phyloP scores from a whole-genome alignment of 2,888 invertebrate species.

The Drosophila yooni region DNA sequence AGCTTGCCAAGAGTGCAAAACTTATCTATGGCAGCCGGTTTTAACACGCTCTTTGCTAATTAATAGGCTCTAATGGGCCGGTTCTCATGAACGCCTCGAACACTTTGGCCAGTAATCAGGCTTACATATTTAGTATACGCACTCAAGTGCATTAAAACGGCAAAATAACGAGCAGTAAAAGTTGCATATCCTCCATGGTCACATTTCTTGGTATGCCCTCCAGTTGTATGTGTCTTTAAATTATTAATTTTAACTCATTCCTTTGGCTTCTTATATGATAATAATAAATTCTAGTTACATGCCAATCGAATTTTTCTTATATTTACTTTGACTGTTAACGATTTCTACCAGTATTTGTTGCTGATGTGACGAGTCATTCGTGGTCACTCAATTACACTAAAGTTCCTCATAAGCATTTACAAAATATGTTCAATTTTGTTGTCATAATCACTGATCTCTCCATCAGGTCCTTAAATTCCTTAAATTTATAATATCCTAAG shows the following conservation, averaged over 20 bases:
- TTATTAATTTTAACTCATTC: background rate
- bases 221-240: background rate
- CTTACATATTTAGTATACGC: conserved; percentile 37
- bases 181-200: conserved; percentile 1
- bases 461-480: background rate
- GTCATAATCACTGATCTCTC: background rate
- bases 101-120: conserved; percentile 24
- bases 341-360: background rate
- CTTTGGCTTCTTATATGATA: background rate
- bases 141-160: conserved; percentile 5
- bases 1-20: conserved; percentile 20
- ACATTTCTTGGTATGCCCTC: background rate
- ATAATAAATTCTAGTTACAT: background rate
- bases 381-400: background rate
- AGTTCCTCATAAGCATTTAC: background rate
- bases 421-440: background rate
- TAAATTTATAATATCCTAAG: background rate
- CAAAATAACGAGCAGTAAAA: conserved; percentile 13
- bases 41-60: conserved; percentile 72
- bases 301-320: background rate
- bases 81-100: conserved; percentile 38
- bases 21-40: conserved; percentile 70
- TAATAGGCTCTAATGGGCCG: conserved; percentile 69
- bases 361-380: background rate
- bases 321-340: background rate